Evolutionary conservation across 2,888 invertebrate genomes (phyloP).

Genomic region (Platycheirus rosarum): DNA sequence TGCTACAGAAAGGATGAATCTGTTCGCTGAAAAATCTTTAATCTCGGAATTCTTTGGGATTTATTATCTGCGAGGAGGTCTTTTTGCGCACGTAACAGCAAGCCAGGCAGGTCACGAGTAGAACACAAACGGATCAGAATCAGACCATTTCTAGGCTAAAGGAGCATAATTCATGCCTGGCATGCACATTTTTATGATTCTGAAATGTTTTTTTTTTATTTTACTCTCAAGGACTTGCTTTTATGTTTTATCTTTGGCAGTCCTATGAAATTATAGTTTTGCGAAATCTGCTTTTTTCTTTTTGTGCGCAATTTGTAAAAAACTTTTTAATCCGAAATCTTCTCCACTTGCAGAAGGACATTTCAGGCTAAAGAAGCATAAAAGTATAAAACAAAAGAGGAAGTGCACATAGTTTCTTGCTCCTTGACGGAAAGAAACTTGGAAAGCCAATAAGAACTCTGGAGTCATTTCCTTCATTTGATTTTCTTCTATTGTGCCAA

Average conservation of each 20-base stretch:
- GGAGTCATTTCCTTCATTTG: conserved; percentile 22
- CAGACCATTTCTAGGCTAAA: conserved; percentile 54
- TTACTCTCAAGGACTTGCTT: conserved; percentile 12
- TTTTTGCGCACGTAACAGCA: conserved; percentile 1
- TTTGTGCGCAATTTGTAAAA: background rate
- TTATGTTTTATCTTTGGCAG: conserved; percentile 28
- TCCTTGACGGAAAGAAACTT: conserved; percentile 18
- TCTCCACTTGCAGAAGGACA: conserved; percentile 16
- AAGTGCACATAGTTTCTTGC: conserved; percentile 13
- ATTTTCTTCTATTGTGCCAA: conserved; percentile 12
- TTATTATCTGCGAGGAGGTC: conserved; percentile 20
- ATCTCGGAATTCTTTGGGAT: conserved; percentile 21
- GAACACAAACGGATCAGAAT: conserved; percentile 21
- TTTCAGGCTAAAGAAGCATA: conserved; percentile 2
- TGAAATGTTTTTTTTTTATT: background rate
- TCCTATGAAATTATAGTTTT: conserved; percentile 11
- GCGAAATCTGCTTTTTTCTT: background rate
- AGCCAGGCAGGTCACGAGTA: conserved; percentile 38
- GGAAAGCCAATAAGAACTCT: conserved; percentile 8
- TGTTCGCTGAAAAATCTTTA: conserved; percentile 22
- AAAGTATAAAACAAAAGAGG: conserved; percentile 2
- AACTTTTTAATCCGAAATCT: conserved; percentile 31
- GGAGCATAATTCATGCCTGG: conserved; percentile 65
- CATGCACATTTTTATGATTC: conserved; percentile 33
- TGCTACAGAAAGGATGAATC: conserved; percentile 55